Evolutionary conservation across 2,888 invertebrate genomes (phyloP), one percentile per base, ranked within the genome.

Genomic region (Cerastis leucographa): DNA sequence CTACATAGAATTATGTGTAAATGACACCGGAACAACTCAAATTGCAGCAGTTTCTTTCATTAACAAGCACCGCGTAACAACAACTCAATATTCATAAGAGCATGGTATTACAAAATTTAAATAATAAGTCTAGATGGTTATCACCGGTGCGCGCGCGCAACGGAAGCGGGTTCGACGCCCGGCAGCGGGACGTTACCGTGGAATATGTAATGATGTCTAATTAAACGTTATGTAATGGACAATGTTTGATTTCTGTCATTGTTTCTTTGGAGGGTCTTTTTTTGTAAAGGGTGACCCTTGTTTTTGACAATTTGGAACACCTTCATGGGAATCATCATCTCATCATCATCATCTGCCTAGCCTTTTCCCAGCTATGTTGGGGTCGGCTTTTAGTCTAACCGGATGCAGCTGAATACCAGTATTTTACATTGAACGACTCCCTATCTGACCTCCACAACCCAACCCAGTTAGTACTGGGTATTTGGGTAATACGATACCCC

Each of bases 91-190:
- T 85, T 65, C 76, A 77, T 80, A 80, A 77, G 73, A 83, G 76
- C 86, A 85, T 77, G 66, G 74, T 73, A 81, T 81, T 84, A 87
- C 80, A 82, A 84, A 80, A 87, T 87, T 78, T 81, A 80, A 88
- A 87, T 86, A 87, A 86, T 87, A 87, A 87, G 85, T 83, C 81
- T 75, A 80, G 91, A 93, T 92, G 84, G 88, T 90, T 91, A 91
- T 91, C 92, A 89, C 83, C 86, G 81, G 78, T 83, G 87, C 79
- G 81, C 84, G 77, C 72, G 82, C 83, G 76, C 83, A 92, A 88
- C 94, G 94, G 95, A 94, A 93, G 92, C 90, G 93, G 87, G 96
- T 95, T 95, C 95, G 95, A 92, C 81, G 96, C 90, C 95, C 95
- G 93, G 86, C 85, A 88, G 91, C 92, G 92, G 93, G 90, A 92